Percentiles rank a stretch among this genome's conserved stretches.
phyloP scores from a whole-genome alignment of 2,113 vertebrate genomes.

The Pseudolaguvia tuberculata region DNA sequence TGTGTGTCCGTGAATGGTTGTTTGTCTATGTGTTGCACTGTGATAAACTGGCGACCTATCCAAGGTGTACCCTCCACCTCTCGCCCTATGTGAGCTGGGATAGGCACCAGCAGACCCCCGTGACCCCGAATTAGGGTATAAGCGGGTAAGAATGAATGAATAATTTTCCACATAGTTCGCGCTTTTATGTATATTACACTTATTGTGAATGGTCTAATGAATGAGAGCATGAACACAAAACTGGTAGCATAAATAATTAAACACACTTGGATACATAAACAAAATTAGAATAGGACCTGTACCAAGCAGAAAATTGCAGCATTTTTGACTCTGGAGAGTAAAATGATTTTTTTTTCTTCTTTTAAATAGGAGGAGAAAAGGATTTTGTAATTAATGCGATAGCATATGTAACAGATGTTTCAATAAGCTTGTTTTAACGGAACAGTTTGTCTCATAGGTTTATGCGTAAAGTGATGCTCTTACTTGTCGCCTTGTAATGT shows the following conservation, averaged over 20 bases:
- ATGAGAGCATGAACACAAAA: slow-evolving; percentile 1
- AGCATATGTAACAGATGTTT: not conserved
- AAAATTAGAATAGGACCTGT: slow-evolving; percentile 1
- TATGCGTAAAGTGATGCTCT: not conserved
- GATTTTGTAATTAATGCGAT: not conserved
- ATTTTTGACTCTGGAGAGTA: not conserved
- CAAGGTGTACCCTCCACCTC: no score
- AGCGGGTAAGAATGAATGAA: no score
- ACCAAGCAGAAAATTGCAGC: not conserved
- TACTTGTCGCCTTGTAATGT: not conserved
- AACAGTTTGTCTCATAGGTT: not conserved
- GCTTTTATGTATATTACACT: not conserved
- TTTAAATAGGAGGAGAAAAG: not conserved
- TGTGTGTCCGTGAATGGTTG: no score
- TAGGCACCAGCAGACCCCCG: no score
- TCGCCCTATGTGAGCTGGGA: no score
- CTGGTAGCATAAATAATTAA: not conserved
- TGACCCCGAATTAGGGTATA: no score
- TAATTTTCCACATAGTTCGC: not conserved
- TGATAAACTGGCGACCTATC: no score
- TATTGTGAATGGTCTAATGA: slow-evolving; percentile 10
- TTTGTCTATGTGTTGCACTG: no score
- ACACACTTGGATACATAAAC: not conserved
- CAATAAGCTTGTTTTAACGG: not conserved
- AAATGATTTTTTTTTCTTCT: not conserved